These are phyloP conservation scores for Phyllotreta cruciferae DNA, from an alignment of 2,888 invertebrate genomes.

Conservation along the genomic window DNA sequence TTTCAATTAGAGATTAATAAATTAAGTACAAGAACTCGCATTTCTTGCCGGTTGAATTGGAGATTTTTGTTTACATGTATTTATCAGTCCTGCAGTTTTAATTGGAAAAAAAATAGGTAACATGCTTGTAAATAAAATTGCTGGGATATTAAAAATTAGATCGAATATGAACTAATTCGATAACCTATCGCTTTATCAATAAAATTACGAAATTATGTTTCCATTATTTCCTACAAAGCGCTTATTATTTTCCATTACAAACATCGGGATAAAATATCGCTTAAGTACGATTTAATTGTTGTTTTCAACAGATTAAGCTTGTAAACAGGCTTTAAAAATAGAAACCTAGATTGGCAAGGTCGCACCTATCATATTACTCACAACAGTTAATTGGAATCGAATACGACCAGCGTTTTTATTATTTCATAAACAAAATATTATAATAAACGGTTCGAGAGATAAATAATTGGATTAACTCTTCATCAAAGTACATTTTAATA, in stretches of 20 bases:
- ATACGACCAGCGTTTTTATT: conserved; percentile 35
- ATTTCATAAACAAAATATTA: conserved; percentile 37
- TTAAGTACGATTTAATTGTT: conserved; percentile 27
- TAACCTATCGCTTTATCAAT: no score
- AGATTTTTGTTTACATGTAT: no score
- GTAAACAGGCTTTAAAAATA: conserved; percentile 40
- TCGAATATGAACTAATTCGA: no score
- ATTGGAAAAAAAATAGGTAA: no score
- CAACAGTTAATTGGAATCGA: conserved; percentile 42
- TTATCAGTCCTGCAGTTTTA: no score
- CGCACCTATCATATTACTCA: conserved; percentile 41
- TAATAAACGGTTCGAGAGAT: conserved; percentile 8
- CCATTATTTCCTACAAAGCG: neutral
- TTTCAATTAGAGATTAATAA: no score
- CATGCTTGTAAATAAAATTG: no score
- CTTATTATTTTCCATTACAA: conserved; percentile 16
- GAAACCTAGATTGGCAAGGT: conserved; percentile 40
- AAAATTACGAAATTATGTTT: neutral
- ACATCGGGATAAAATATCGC: conserved; percentile 21
- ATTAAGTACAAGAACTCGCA: no score
- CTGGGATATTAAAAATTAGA: no score
- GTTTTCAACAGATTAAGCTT: conserved; percentile 34
- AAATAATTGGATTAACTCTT: neutral
- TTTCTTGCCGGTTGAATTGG: no score
- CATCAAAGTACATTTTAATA: no score